Base-by-base conservation (phyloP, 2,113 vertebrate genomes). In the Morone chrysops region DNA sequence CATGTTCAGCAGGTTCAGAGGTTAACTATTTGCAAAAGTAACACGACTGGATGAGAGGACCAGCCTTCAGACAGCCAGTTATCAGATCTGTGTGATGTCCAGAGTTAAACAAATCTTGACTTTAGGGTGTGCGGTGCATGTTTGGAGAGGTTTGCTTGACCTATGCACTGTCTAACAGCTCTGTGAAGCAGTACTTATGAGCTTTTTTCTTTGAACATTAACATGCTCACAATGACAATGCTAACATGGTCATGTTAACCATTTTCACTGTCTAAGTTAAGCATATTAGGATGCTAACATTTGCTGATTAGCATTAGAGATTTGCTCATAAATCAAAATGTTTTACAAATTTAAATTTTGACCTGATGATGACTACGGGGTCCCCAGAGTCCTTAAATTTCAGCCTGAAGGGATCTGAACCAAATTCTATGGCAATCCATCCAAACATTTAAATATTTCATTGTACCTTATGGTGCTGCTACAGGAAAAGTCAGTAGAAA, bases 1-100 rank as follows among this genome's bases (percentile, higher is more conserved):
- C 72, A 47, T n/a, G 65, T 63, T 48, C 17, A 9, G 36, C 51
- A 67, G 76, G 31, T 22, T 80, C 16, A 16, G 54, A 87, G 83
- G 76, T 86, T 48, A 81, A 80, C 12, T 66, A 22, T 80, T 79
- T 50, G 83, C 47, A 75, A 50, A 53, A 53, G 45, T 47, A 40
- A 22, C 41, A 36, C 12, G 40, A 8, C 68, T 10, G 38, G 22
- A 79, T 68, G 67, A 57, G 62, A 36, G 41, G 18, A 13, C 6
- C 20, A 6, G 40, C 16, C 48, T 36, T 60, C 70, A 66, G 41
- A 71, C 74, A 11, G 62, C 53, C 47, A 36, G 10, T 65, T 45
- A 36, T 79, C 70, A 61, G 22, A 53, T 9, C 31, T 8, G 6
- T 68, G 82, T 31, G 45, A 87, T 70, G 73, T 66, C n/a, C 57